phyloP scores from a whole-genome alignment of 1,140 invertebrate species.

The Orchesella cincta region DNA sequence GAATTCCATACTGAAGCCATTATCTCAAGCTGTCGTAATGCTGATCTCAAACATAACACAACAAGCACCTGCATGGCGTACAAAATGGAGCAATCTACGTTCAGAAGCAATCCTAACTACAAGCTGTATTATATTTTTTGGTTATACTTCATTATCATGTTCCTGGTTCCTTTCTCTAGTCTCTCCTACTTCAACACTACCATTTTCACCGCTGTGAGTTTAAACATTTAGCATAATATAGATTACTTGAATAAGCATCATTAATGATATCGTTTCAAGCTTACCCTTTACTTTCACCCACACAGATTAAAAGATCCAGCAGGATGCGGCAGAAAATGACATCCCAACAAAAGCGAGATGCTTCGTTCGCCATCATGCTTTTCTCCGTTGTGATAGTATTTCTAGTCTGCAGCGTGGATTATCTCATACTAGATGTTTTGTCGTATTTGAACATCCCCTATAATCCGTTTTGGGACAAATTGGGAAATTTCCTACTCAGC shows the following conservation, averaged over 20 bases:
- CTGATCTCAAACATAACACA: not conserved
- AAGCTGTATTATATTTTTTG: conserved; percentile 59
- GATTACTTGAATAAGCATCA: not conserved
- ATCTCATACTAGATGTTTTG: conserved; percentile 38
- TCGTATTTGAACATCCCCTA: conserved; percentile 63
- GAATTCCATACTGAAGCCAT: conserved; percentile 37
- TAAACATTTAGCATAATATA: not conserved
- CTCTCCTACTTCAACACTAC: conserved; percentile 60
- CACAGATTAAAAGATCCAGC: conserved; percentile 3
- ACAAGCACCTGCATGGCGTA: conserved; percentile 6
- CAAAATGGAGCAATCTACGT: conserved; percentile 30
- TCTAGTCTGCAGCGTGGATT: conserved; percentile 40
- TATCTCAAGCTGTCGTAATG: not conserved
- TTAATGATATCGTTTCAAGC: not conserved
- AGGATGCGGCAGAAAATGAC: conserved; percentile 23
- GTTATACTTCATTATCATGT: conserved; percentile 61
- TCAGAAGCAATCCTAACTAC: conserved; percentile 57
- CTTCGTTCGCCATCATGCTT: conserved; percentile 60
- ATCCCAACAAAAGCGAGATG: conserved; percentile 31
- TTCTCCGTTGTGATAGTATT: conserved; percentile 58
- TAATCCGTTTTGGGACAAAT: conserved; percentile 60
- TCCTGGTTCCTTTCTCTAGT: conserved; percentile 59
- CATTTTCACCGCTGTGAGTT: conserved; percentile 56
- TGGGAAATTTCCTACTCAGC: conserved; percentile 85
- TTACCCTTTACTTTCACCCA: not conserved